Evolutionary conservation across 1,140 invertebrate genomes (phyloP).

Genomic region (Camponotus floridanus): DNA sequence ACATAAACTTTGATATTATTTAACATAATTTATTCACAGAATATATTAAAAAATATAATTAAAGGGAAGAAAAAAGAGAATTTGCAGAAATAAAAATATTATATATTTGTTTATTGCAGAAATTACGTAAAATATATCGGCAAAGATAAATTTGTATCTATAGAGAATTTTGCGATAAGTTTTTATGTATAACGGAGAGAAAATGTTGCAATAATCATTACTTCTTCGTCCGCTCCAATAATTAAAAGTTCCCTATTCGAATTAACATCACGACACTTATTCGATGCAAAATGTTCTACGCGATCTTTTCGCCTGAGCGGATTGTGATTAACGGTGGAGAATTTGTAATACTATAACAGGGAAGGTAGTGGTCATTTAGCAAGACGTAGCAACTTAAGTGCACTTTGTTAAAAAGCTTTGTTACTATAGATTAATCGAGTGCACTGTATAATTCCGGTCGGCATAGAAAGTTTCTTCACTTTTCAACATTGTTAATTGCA

Average conservation of each 20-base stretch:
- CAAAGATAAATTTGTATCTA: no score
- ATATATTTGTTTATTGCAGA: background rate
- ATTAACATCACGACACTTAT: constrained; percentile 42
- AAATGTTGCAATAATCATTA: constrained; percentile 4
- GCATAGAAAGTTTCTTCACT: constrained; percentile 32
- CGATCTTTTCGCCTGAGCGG: constrained; percentile 25
- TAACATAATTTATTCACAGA: no score
- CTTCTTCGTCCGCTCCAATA: constrained; percentile 1
- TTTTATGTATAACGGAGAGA: background rate
- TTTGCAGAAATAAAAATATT: background rate
- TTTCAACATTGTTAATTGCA: constrained; percentile 39
- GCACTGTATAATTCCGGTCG: constrained; percentile 50
- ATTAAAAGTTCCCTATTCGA: constrained; percentile 52
- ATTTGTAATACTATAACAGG: constrained; percentile 48
- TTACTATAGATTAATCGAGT: constrained; percentile 55
- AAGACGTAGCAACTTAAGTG: constrained; percentile 46
- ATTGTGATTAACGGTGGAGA: constrained; percentile 48
- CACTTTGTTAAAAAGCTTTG: constrained; percentile 57
- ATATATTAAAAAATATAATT: no score
- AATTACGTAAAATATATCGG: background rate
- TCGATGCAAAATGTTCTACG: constrained; percentile 3
- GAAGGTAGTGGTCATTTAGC: constrained; percentile 40
- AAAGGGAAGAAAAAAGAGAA: background rate
- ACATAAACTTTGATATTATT: no score
- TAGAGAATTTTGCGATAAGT: background rate